Evolutionary conservation across 2,888 invertebrate species (phyloP).

Genomic region (Eurois occulta): DNA sequence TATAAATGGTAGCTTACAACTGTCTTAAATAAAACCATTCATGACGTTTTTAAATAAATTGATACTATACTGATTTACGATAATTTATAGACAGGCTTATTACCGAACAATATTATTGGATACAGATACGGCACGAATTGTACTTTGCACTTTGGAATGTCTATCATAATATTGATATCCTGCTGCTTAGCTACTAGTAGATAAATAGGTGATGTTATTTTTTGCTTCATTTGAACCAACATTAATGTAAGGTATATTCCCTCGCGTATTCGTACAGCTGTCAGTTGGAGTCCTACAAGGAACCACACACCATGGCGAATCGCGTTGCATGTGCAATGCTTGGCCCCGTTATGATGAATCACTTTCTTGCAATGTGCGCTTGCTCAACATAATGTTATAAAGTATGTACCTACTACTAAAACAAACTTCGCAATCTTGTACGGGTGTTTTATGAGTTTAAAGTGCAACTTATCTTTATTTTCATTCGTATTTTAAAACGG

Average conservation of each 20-base stretch:
- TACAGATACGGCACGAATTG: constrained; percentile 7
- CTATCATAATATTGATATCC: constrained; percentile 20
- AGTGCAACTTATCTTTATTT: neutral
- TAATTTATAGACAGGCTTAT: constrained; percentile 13
- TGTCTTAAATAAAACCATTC: neutral
- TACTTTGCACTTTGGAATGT: constrained; percentile 12
- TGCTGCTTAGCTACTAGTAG: constrained; percentile 1
- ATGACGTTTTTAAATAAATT: neutral
- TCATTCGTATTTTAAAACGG: neutral
- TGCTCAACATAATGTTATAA: constrained; percentile 52
- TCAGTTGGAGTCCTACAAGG: constrained; percentile 32
- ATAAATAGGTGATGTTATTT: neutral
- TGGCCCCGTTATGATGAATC: constrained; percentile 60
- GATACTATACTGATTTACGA: constrained; percentile 2
- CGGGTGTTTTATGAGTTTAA: constrained; percentile 1
- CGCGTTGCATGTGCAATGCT: constrained; percentile 42
- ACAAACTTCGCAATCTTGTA: constrained; percentile 29
- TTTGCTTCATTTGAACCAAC: neutral
- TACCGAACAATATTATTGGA: constrained; percentile 7
- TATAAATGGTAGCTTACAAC: neutral
- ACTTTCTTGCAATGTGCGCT: constrained; percentile 53
- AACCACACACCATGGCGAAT: constrained; percentile 36
- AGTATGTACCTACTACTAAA: constrained; percentile 25
- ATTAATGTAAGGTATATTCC: constrained; percentile 25
- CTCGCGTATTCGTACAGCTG: constrained; percentile 9